Percentiles rank a stretch among this genome's conserved stretches.
Evolutionary conservation across 2,888 invertebrate genomes (phyloP).

Genomic region (Slavum lentiscoides): DNA sequence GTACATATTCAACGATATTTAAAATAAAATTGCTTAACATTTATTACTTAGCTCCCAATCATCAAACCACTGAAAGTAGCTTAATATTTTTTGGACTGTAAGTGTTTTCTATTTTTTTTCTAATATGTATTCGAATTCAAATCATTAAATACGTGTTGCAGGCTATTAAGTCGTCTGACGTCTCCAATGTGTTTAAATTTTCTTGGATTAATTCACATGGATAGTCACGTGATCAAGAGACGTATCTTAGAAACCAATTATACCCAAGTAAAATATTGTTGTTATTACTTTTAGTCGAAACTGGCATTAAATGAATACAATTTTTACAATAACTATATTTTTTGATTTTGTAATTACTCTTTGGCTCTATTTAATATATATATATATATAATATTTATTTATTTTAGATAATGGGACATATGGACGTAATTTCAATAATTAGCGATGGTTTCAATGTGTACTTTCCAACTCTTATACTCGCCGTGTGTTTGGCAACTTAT

Average conservation of each 20-base stretch:
- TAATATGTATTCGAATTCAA: conserved; percentile 2
- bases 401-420: conserved; percentile 92
- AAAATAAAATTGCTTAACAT: conserved; percentile 94
- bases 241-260: conserved; percentile 87
- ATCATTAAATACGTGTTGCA: conserved; percentile 69
- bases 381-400: neutral
- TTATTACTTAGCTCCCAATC: conserved; percentile 95
- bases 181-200: conserved; percentile 99
- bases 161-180: conserved; percentile 95
- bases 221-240: conserved; percentile 86
- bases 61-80: conserved; percentile 98
- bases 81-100: conserved; percentile 96
- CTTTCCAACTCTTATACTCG: conserved; percentile 94
- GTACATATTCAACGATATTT: conserved; percentile 96
- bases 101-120: conserved; percentile 49
- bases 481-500: conserved; percentile 91
- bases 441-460: conserved; percentile 98
- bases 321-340: too few relatives aligned
- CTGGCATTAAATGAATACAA: too few relatives aligned
- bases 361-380: too few relatives aligned
- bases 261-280: conserved; percentile 73
- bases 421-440: conserved; percentile 96
- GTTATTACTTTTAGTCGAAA: too few relatives aligned
- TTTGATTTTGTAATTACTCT: too few relatives aligned
- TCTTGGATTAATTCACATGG: conserved; percentile 95